Base-by-base conservation (phyloP, 2,888 invertebrate species). In the Creontiades dilutus region DNA sequence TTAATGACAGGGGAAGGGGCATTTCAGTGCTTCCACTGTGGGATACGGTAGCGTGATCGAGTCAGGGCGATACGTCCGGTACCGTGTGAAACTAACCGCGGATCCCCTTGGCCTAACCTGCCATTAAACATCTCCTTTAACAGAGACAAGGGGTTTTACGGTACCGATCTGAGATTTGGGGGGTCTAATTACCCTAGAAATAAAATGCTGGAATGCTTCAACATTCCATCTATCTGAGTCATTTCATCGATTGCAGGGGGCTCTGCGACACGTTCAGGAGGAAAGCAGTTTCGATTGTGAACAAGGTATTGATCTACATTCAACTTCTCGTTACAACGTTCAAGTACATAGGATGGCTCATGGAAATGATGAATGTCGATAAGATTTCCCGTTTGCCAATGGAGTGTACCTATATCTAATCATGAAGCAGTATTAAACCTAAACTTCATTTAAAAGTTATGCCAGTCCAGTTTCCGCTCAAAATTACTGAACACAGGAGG, bases 21-120 rank as follows among this genome's bases (percentile, higher is more conserved):
- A 47, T 37, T 80, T 80, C 46, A 80, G 78, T 14, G 68, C 68
- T 68, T 57, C 14, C 23, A 68, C 68, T 47, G 47, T 37, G 78
- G 78, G 46, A 80, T 80, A 80, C 78, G 78, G 78, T 80, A 80
- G 78, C 78, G 78, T 80, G 78, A 80, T 80, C 78, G 78, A 47
- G 46, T 46, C 78, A 80, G 78, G 46, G 78, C 78, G 78, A 80
- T 80, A 46, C 46, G 37, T 80, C 78, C 19, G 47, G 78, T 47
- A 80, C 78, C 78, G 78, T 80, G 78, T 80, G 78, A 80, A 80
- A 80, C 37, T 46, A 19, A 16, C 78, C n/a, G 46, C 46, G 46
- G 47, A 80, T 19, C 78, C 37, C 37, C n/a, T 7, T 80, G n/a
- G 16, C n/a, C 78, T 80, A 80, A 80, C 78, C 78, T 37, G 46